phyloP scores from a whole-genome alignment of 2,797 vertebrate genomes.

The Menidia menidia region DNA sequence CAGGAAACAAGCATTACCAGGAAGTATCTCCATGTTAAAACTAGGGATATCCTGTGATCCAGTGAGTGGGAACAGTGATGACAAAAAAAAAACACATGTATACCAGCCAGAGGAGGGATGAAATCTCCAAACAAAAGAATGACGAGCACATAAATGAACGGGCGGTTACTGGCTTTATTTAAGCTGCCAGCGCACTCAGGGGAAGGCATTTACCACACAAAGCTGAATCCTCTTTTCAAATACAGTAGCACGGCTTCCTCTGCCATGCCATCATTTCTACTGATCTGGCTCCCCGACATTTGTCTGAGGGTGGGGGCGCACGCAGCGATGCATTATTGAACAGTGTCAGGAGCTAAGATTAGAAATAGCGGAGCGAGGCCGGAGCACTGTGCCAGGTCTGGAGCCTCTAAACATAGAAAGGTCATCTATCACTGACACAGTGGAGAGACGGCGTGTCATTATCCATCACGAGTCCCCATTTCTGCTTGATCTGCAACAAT shows the following conservation, averaged over 20 bases:
- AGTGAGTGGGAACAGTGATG: slow-evolving; percentile 27
- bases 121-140: slow-evolving; percentile 41
- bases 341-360: slow-evolving; percentile 78
- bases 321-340: slow-evolving; percentile 80
- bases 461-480: slow-evolving; percentile 32
- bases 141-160: slow-evolving; percentile 31
- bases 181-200: slow-evolving; percentile 30
- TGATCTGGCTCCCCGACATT: slow-evolving; percentile 56
- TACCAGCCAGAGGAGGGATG: slow-evolving; percentile 20
- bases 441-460: slow-evolving; percentile 56
- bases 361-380: slow-evolving; percentile 64
- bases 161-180: slow-evolving; percentile 44
- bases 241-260: slow-evolving; percentile 40
- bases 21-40: slow-evolving; percentile 35
- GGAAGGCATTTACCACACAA: slow-evolving; percentile 33
- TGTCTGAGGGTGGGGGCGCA: slow-evolving; percentile 33
- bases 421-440: slow-evolving; percentile 67
- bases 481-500: slow-evolving; percentile 47
- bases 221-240: slow-evolving; percentile 31
- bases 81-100: slow-evolving; percentile 37
- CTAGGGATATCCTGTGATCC: slow-evolving; percentile 21
- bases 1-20: slow-evolving; percentile 11
- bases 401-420: slow-evolving; percentile 80
- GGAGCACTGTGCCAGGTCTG: slow-evolving; percentile 43
- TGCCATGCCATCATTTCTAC: slow-evolving; percentile 48